These are phyloP conservation scores for Noctilio leporinus DNA, from an alignment of 2,113 vertebrate species.

Conservation along the genomic window DNA sequence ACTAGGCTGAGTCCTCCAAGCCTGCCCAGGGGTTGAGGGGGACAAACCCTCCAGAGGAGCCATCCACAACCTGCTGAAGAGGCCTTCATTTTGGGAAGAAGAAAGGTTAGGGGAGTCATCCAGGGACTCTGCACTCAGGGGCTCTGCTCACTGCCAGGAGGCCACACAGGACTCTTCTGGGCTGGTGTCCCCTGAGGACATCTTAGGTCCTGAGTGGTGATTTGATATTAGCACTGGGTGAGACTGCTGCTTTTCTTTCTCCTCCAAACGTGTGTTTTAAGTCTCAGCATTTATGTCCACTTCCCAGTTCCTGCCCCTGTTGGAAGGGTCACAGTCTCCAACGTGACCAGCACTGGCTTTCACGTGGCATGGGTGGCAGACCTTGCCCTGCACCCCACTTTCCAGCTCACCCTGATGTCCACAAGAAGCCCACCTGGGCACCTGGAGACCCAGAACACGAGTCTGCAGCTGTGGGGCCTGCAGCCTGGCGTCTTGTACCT, in stretches of 20 bases:
- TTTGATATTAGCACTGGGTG: accelerated
- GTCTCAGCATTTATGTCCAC: accelerated
- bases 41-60: accelerated
- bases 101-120: accelerated
- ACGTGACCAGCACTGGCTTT: constrained; percentile 21
- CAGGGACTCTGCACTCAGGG: accelerated
- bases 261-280: accelerated
- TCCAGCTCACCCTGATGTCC: constrained; percentile 60
- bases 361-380: not conserved
- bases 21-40: not conserved
- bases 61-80: accelerated
- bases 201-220: accelerated
- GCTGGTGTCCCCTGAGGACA: not conserved
- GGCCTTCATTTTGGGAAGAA: not conserved
- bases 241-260: not conserved
- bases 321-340: constrained; percentile 4
- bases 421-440: not conserved
- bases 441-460: constrained; percentile 1
- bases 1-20: accelerated
- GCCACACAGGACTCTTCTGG: accelerated
- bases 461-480: constrained; percentile 62
- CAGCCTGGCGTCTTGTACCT: constrained; percentile 71
- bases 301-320: not conserved
- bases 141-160: accelerated
- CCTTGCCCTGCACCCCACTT: not conserved